A percentile compares a stretch with the other conserved stretches of the same genome.
phyloP scores from a whole-genome alignment of 2,113 vertebrate genomes.

The Siphamia tubifer region DNA sequence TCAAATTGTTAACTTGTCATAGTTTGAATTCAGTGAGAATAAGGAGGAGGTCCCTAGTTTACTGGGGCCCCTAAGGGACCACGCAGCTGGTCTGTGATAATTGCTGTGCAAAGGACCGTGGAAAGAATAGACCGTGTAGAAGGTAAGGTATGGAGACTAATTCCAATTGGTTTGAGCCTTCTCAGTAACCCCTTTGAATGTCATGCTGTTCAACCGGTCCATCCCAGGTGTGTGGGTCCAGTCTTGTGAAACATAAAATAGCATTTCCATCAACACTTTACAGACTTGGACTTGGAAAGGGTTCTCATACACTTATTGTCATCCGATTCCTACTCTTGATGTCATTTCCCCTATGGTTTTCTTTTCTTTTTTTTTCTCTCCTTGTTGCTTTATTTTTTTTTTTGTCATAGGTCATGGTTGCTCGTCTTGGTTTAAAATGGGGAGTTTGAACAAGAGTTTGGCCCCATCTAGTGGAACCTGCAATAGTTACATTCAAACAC shows the following conservation, averaged over 20 bases:
- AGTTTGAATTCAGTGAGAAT: conserved; percentile 25
- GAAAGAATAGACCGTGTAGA: conserved; percentile 19
- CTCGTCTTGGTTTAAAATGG: background rate
- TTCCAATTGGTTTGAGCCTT: conserved; percentile 23
- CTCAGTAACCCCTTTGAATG: conserved; percentile 55
- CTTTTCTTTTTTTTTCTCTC: background rate
- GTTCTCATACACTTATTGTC: conserved; percentile 1
- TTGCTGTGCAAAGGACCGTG: conserved; percentile 57
- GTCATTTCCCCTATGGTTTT: conserved; percentile 13
- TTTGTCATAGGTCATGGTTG: background rate
- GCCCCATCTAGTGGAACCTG: conserved; percentile 67
- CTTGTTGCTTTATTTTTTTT: background rate
- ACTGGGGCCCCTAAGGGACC: conserved; percentile 53
- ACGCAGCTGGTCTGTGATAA: conserved; percentile 74
- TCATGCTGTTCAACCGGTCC: conserved; percentile 37
- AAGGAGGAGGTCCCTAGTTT: conserved; percentile 58
- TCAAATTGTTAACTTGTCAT: background rate
- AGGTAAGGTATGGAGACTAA: conserved; percentile 12
- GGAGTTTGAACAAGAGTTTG: conserved; percentile 44
- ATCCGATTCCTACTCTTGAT: conserved; percentile 36
- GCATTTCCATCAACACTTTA: conserved; percentile 63
- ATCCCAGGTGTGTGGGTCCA: conserved; percentile 52
- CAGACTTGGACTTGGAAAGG: conserved; percentile 31
- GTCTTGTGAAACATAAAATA: conserved; percentile 64
- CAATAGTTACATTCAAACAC: background rate